Evolutionary conservation across 2,888 invertebrate genomes (phyloP).

Genomic region (Girardia tigrina): DNA sequence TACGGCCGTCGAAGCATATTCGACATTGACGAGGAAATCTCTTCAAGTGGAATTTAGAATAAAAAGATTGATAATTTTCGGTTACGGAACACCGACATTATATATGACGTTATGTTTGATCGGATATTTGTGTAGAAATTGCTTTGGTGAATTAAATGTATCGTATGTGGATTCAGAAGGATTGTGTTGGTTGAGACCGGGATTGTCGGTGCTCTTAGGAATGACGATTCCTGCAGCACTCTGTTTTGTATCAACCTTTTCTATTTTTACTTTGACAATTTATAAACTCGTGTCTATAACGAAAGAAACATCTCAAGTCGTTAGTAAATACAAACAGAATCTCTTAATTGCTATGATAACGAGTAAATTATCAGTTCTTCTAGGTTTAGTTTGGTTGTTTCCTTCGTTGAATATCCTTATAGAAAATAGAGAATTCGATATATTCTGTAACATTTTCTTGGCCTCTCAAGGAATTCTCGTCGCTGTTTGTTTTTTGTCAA

Average conservation of each 20-base stretch:
- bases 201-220: constrained; percentile 21
- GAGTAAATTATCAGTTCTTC: background rate
- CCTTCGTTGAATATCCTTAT: constrained; percentile 25
- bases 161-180: background rate
- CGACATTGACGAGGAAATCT: background rate
- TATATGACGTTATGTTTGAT: background rate
- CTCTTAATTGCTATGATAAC: background rate
- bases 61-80: background rate
- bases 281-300: background rate
- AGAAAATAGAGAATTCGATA: constrained; percentile 7
- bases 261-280: background rate
- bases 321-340: constrained; percentile 14
- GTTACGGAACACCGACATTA: background rate
- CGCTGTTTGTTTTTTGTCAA: background rate
- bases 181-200: constrained; percentile 14
- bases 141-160: constrained; percentile 13
- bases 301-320: background rate
- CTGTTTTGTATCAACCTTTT: background rate
- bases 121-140: constrained; percentile 2
- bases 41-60: background rate
- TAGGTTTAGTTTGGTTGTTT: constrained; percentile 27
- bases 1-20: background rate
- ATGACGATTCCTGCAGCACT: constrained; percentile 28
- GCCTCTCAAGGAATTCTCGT: constrained; percentile 31
- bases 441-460: constrained; percentile 25